Evolutionary conservation across 2,113 vertebrate genomes (phyloP).

Genomic region (Elgaria multicarinata): DNA sequence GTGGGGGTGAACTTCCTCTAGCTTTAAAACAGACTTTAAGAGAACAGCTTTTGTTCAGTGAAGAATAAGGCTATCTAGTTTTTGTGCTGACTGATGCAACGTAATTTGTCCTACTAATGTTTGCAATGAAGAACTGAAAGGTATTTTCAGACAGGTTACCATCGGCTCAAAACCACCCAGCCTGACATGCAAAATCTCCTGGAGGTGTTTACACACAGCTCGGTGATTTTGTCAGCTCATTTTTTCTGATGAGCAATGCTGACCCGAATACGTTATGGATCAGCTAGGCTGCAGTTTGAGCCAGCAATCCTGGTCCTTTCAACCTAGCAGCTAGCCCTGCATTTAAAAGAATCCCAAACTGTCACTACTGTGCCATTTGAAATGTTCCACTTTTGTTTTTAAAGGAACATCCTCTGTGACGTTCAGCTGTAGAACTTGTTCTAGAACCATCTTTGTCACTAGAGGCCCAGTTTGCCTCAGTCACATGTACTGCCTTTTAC

Average conservation of each 20-base stretch:
- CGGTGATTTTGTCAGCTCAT: not conserved
- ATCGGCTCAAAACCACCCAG: not conserved
- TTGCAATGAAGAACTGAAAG: not conserved
- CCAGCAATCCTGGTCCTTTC: not conserved
- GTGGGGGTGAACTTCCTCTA: not conserved
- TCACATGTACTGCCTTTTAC: not conserved
- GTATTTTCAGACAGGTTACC: not conserved
- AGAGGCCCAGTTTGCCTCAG: not conserved
- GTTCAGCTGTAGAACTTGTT: not conserved
- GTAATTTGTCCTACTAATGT: not conserved
- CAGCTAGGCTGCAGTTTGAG: not conserved
- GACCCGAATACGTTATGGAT: not conserved
- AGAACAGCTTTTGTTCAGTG: conserved; percentile 17
- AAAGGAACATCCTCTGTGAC: not conserved
- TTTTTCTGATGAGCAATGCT: not conserved
- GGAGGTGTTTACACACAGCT: not conserved
- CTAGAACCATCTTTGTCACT: not conserved
- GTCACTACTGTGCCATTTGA: not conserved
- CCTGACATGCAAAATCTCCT: not conserved
- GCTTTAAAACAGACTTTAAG: not conserved
- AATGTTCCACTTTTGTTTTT: too few relatives aligned
- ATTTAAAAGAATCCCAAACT: not conserved
- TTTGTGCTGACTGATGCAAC: not conserved
- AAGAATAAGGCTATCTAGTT: conserved; percentile 3
- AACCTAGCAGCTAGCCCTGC: too few relatives aligned